A percentile compares a stretch with the other conserved stretches of the same genome.
Conservation (phyloP, 2,113 vertebrate genomes). For the Tetrax tetrax region DNA sequence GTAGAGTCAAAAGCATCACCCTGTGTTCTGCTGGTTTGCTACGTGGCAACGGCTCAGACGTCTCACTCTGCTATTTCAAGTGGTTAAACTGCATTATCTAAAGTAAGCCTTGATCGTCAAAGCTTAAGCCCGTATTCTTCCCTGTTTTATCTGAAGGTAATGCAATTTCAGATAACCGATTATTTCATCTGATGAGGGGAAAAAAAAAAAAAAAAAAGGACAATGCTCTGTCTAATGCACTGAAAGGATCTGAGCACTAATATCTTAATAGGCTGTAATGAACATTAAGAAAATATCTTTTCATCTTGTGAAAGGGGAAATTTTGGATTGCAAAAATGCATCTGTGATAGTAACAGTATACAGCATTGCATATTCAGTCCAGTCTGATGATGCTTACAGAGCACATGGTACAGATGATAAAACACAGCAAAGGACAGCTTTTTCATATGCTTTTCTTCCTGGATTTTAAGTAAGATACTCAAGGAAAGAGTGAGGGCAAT, state of each 20-base stretch:
- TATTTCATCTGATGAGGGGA: conserved; percentile 51
- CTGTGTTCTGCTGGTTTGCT: not conserved
- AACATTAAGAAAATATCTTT: conserved; percentile 54
- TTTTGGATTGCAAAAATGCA: conserved; percentile 11
- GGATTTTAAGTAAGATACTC: conserved; percentile 12
- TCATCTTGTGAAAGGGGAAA: conserved; percentile 20
- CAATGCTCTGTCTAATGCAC: conserved; percentile 19
- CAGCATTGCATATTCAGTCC: not conserved
- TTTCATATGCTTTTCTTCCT: not conserved
- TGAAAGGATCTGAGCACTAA: conserved; percentile 23
- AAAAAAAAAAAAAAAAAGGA: not conserved
- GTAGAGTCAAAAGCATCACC: not conserved
- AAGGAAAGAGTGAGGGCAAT: conserved; percentile 22
- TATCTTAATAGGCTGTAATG: conserved; percentile 20
- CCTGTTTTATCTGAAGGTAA: conserved; percentile 41
- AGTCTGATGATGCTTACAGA: not conserved
- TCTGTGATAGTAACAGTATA: not conserved
- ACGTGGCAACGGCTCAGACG: not conserved
- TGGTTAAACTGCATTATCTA: conserved; percentile 56
- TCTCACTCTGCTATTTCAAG: conserved; percentile 44
- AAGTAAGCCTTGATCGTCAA: conserved; percentile 48
- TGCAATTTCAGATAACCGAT: conserved; percentile 49
- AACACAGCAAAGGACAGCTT: not conserved
- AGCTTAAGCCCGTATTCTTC: conserved; percentile 35
- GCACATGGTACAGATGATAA: not conserved